These are phyloP conservation scores for Sterna hirundo DNA, from an alignment of 2,113 vertebrate species.

Conservation along the genomic window DNA sequence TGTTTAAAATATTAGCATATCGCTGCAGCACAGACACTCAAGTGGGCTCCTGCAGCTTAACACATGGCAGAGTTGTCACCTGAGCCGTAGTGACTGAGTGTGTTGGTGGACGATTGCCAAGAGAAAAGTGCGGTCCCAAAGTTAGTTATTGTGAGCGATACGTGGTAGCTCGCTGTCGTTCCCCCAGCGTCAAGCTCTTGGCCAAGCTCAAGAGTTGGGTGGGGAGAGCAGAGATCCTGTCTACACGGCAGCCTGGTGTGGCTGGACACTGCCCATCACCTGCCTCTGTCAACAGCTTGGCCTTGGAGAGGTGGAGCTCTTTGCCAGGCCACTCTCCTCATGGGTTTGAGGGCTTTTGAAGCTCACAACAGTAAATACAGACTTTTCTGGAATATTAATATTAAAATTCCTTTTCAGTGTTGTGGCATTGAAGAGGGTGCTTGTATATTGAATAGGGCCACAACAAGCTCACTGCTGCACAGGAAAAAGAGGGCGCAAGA, in stretches of 20 bases:
- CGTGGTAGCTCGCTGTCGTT: neutral
- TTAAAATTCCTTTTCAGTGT: neutral
- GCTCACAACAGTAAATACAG: neutral
- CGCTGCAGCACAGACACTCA: neutral
- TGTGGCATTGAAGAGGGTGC: neutral
- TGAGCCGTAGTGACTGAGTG: neutral
- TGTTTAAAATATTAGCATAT: neutral
- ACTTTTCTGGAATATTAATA: neutral
- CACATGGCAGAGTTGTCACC: neutral
- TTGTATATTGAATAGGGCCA: neutral
- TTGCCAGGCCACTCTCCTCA: neutral
- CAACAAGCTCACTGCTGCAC: neutral
- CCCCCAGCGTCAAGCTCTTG: neutral
- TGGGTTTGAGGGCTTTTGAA: neutral
- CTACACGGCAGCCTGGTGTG: accelerated
- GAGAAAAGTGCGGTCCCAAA: neutral
- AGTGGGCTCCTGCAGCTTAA: neutral
- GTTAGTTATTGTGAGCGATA: neutral
- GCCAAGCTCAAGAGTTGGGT: neutral
- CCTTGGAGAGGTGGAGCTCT: neutral
- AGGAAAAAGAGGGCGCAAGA: neutral
- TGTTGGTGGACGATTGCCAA: neutral
- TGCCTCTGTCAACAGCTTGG: neutral
- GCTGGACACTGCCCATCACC: neutral
- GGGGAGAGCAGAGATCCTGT: neutral